phyloP scores from a whole-genome alignment of 2,113 vertebrate species.

The Mesocricetus auratus region DNA sequence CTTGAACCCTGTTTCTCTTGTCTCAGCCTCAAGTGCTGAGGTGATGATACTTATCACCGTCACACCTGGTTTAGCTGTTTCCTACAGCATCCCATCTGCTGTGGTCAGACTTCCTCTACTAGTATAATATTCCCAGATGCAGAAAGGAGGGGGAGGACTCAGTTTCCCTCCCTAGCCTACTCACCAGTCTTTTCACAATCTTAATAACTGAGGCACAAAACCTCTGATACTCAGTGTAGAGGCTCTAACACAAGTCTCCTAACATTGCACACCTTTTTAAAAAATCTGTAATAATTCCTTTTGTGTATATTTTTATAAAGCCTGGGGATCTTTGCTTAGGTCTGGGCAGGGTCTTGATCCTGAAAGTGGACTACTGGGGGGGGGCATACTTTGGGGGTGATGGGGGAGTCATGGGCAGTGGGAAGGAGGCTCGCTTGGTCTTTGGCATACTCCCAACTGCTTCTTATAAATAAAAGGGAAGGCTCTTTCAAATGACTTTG shows the following conservation, averaged over 20 bases:
- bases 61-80: not conserved
- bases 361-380: not conserved
- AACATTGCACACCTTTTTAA: not conserved
- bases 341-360: not conserved
- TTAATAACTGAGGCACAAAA: constrained; percentile 18
- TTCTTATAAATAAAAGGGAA: not conserved
- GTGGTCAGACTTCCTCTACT: not conserved
- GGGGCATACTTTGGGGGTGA: not conserved
- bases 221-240: not conserved
- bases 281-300: not conserved
- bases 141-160: not conserved
- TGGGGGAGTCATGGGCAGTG: not conserved
- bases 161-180: not conserved
- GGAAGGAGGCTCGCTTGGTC: not conserved
- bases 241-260: constrained; percentile 18
- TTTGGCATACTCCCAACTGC: not conserved
- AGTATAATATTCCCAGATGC: not conserved
- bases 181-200: constrained; percentile 36
- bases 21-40: not conserved
- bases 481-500: constrained; percentile 6
- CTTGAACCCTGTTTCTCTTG: not conserved
- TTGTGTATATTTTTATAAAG: constrained; percentile 4
- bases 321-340: not conserved
- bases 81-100: not conserved
- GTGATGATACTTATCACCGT: not conserved